Evolutionary conservation across 2,888 invertebrate species (phyloP).

Genomic region (Diogma glabrata): DNA sequence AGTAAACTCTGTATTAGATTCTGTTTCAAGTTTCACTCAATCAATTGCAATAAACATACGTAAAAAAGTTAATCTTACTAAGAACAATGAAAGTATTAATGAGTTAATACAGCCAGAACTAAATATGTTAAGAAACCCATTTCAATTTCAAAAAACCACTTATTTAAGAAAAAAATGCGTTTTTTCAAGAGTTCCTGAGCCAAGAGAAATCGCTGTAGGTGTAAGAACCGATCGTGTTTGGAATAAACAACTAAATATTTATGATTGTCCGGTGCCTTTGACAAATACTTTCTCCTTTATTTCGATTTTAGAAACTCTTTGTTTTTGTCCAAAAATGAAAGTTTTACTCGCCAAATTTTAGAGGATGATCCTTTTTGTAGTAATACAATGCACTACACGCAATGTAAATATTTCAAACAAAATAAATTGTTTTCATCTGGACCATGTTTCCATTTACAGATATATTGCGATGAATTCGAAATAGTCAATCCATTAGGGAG

Average conservation of each 20-base stretch:
- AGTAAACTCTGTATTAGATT: background rate
- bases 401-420: slow-evolving; percentile 1
- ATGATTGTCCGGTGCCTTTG: background rate
- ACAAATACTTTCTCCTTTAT: background rate
- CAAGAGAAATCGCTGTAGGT: slow-evolving; percentile 1
- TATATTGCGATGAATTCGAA: slow-evolving; percentile 20
- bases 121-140: background rate
- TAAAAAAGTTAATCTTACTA: background rate
- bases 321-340: background rate
- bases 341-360: background rate
- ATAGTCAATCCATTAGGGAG: slow-evolving; percentile 18
- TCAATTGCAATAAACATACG: background rate
- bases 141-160: background rate
- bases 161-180: background rate
- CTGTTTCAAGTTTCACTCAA: background rate
- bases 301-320: background rate
- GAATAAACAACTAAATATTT: background rate
- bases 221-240: background rate
- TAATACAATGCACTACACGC: background rate
- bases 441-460: slow-evolving; percentile 13
- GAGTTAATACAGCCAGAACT: background rate
- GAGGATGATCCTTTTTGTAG: background rate
- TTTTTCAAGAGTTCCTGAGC: slow-evolving; percentile 2
- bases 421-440: slow-evolving; percentile 5
- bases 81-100: background rate